Evolutionary conservation across 2,888 invertebrate species (phyloP), one percentile per base, ranked within the genome.

Genomic region (Caenorhabditis japonica): DNA sequence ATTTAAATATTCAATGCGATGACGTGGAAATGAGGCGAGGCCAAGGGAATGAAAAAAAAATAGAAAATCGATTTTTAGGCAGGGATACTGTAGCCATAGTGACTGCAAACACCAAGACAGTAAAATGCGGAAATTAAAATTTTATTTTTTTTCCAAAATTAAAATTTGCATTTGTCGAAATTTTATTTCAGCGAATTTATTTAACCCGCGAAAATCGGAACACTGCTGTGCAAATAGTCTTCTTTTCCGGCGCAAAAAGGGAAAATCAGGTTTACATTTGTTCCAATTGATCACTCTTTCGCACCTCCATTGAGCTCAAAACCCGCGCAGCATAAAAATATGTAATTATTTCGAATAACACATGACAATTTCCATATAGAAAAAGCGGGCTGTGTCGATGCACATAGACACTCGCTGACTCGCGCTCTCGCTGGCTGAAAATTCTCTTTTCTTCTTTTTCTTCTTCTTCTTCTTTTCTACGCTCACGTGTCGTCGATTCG

Each of bases 361-460:
- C 33, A 55, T 55, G 39, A 27, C 30, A 41, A 49, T 49, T 49
- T 49, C 41, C 55, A 33, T 55, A 47, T n/a, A 19, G 44, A 39
- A 27, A 33, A 25, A 13, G 21, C 30, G 7, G 17, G 13, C 36
- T 33, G 25, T n/a, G 41, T 23, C 33, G 41, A 49, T 41, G 56
- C 49, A 55, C 55, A 64, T 27, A 49, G 41, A 41, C 55, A 36
- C 34, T 34, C 39, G 44, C 10, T 46, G 44, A 34, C 62, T 62
- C 53, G 13, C 52, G 33, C 46, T 61, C 46, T 66, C 30, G 34
- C 49, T 66, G 66, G 51, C 49, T 66, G 66, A 44, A 58, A 61
- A 44, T 53, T 44, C 33, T 33, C 36, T 27, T 56, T 19, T 25
- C 43, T 56, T n/a, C n/a, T n/a, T n/a, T n/a, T n/a, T n/a, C n/a